These are phyloP conservation scores for Tenthredo amoena DNA, from an alignment of 2,888 invertebrate genomes.

Conservation along the genomic window DNA sequence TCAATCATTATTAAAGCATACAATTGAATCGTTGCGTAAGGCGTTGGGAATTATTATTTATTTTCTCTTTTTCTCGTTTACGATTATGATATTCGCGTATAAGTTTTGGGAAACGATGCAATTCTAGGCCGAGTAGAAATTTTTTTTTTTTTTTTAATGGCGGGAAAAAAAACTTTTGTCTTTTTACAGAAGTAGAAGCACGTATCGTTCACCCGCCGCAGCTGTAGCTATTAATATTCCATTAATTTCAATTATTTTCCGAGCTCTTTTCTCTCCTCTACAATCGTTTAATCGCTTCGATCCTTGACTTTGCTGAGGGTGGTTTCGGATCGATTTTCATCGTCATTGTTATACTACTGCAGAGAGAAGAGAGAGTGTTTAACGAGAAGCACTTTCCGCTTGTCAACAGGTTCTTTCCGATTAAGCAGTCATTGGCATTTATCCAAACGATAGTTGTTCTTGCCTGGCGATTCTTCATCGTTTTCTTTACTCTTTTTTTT, in stretches of 20 bases:
- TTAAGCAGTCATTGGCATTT: slow-evolving; percentile 74
- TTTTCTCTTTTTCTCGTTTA: neutral
- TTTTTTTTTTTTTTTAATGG: too few species aligned
- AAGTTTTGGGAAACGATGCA: neutral
- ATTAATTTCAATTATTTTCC: neutral
- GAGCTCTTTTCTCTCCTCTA: neutral
- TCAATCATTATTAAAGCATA: neutral
- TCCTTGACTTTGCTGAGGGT: neutral
- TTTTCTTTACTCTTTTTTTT: neutral
- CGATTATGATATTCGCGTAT: neutral
- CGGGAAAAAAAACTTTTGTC: neutral
- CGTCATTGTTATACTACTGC: neutral
- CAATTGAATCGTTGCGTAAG: neutral
- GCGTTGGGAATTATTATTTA: neutral
- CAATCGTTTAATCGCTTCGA: neutral
- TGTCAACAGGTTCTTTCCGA: slow-evolving; percentile 75
- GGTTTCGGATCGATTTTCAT: neutral
- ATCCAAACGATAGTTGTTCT: slow-evolving; percentile 62
- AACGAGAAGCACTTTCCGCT: slow-evolving; percentile 45
- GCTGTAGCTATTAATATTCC: neutral
- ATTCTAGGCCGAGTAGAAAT: too few species aligned
- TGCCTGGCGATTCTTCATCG: neutral
- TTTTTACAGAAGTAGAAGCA: neutral
- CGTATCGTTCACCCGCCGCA: neutral
- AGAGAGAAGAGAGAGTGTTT: slow-evolving; percentile 20